Percentiles rank a stretch among this genome's conserved stretches.
Conservation (phyloP, 2,113 vertebrate species). For the Misgurnus mizolepis region DNA sequence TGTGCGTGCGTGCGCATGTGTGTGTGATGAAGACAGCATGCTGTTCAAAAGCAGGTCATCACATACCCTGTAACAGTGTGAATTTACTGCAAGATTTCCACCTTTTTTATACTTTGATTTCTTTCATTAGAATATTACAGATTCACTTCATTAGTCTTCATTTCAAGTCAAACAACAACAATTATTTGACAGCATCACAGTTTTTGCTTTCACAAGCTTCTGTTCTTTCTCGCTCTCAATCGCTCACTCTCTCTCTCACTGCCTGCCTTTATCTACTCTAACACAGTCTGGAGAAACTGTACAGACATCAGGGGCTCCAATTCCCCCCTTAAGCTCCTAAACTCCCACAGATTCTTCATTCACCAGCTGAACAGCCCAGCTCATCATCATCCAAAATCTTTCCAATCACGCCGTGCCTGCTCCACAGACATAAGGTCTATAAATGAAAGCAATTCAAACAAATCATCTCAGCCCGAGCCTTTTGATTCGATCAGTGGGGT, state of each 20-base stretch:
- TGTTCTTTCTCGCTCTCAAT: neutral
- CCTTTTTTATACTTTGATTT: slow-evolving; percentile 36
- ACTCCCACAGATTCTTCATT: slow-evolving; percentile 23
- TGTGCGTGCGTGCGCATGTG: neutral
- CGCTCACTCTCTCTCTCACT: neutral
- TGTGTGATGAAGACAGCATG: slow-evolving; percentile 26
- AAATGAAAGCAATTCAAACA: slow-evolving; percentile 42
- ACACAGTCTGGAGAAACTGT: slow-evolving; percentile 18
- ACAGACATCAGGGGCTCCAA: slow-evolving; percentile 28
- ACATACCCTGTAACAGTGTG: slow-evolving; percentile 52
- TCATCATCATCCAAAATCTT: slow-evolving; percentile 10
- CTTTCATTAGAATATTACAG: neutral
- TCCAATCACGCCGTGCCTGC: neutral
- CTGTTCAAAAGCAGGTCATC: slow-evolving; percentile 70
- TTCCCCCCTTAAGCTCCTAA: slow-evolving; percentile 38
- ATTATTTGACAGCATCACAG: neutral
- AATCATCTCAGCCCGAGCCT: neutral
- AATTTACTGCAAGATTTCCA: slow-evolving; percentile 68
- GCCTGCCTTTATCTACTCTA: neutral
- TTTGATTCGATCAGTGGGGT: slow-evolving; percentile 23
- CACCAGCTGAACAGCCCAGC: slow-evolving; percentile 6
- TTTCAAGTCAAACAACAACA: no score
- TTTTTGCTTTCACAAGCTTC: neutral
- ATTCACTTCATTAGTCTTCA: no score
- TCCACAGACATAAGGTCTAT: slow-evolving; percentile 13